Conservation (phyloP, 2,888 invertebrate genomes). For the Diabrotica balteata region DNA sequence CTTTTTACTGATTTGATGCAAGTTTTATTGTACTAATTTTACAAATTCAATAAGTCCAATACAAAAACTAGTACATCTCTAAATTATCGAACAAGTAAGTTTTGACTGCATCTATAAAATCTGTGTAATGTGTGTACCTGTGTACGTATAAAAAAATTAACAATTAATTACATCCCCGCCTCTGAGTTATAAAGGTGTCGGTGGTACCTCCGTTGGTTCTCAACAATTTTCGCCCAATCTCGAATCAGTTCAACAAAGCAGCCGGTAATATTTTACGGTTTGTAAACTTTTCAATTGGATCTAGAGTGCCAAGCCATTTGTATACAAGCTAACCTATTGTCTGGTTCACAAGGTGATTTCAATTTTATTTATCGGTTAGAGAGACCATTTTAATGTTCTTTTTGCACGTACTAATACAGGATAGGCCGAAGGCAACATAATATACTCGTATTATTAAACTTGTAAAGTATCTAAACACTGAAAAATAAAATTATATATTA, state of each 20-base stretch:
- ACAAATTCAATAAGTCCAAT: too few relatives aligned
- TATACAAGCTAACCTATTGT: conserved; percentile 33
- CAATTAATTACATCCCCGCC: not conserved
- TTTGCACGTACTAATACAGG: conserved; percentile 34
- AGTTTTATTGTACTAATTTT: too few relatives aligned
- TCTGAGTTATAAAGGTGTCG: not conserved
- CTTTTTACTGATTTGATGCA: too few relatives aligned
- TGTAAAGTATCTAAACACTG: too few relatives aligned
- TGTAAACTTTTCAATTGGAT: conserved; percentile 46
- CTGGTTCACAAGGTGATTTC: conserved; percentile 31
- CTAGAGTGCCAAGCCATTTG: conserved; percentile 32
- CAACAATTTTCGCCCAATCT: conserved; percentile 40
- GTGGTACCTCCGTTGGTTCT: conserved; percentile 5
- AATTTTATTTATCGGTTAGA: conserved; percentile 41
- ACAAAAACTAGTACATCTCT: too few relatives aligned
- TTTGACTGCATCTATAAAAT: too few relatives aligned
- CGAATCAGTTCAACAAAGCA: conserved; percentile 30
- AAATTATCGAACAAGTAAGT: too few relatives aligned
- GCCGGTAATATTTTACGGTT: conserved; percentile 48
- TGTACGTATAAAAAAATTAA: too few relatives aligned
- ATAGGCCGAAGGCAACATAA: not conserved
- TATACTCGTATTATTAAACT: too few relatives aligned
- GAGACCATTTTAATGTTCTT: conserved; percentile 37
- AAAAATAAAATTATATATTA: too few relatives aligned
- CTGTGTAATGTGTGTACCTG: too few relatives aligned